These are phyloP conservation scores for Eucriotettix oculatus DNA, from an alignment of 2,888 invertebrate species.

Conservation along the genomic window DNA sequence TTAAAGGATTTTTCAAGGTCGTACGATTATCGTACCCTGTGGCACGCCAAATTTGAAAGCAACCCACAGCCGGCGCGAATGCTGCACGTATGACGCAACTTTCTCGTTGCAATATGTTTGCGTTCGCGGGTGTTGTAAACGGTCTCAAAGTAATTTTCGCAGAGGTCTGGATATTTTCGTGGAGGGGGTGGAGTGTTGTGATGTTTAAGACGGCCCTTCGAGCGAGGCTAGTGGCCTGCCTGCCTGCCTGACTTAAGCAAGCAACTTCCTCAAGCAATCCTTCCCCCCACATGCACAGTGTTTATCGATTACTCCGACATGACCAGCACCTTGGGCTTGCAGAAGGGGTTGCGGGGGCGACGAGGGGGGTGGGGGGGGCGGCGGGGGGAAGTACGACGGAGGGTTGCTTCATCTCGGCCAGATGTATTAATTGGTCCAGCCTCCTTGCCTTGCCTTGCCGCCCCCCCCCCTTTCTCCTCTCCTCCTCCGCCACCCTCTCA, in stretches of 20 bases:
- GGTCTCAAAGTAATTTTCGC: no score
- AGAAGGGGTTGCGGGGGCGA: constrained; percentile 1
- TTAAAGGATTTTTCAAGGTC: no score
- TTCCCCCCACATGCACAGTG: constrained; percentile 9
- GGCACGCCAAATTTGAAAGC: no score
- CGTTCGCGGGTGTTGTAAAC: no score
- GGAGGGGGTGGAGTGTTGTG: no score
- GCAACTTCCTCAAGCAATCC: constrained; percentile 12
- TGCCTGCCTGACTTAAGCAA: constrained; percentile 9
- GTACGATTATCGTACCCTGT: no score
- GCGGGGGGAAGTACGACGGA: neutral
- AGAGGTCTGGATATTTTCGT: no score
- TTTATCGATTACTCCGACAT: constrained; percentile 14
- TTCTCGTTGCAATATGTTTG: no score
- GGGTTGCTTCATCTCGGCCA: constrained; percentile 13
- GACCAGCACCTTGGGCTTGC: constrained; percentile 13
- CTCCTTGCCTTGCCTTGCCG: neutral
- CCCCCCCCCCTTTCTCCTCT: neutral
- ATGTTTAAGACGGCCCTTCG: no score
- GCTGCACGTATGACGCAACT: no score
- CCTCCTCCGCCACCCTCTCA: neutral
- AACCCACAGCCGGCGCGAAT: no score
- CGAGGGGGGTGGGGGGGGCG: neutral
- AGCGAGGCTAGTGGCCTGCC: neutral
- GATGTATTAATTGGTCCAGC: constrained; percentile 15